Conservation (phyloP, 2,888 invertebrate species). For the Aphidoletes aphidimyza region DNA sequence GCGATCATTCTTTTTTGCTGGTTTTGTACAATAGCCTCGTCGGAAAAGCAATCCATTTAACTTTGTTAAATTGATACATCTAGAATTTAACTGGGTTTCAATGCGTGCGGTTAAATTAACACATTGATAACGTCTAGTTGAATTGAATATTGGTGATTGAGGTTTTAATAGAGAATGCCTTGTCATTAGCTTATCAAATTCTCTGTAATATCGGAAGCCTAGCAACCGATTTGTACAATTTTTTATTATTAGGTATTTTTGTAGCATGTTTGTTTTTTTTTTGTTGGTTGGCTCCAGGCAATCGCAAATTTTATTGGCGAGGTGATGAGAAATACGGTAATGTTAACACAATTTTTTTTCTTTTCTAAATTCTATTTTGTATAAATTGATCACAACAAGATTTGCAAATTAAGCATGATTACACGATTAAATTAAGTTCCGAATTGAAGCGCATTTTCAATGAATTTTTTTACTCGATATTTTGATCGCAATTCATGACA, state of each 20-base stretch:
- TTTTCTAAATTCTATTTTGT: too few species aligned
- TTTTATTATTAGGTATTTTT: conserved; percentile 1
- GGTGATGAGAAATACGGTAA: too few species aligned
- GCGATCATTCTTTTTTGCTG: neutral
- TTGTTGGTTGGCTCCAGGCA: too few species aligned
- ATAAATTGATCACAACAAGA: too few species aligned
- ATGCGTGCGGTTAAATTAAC: neutral
- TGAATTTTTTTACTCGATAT: neutral
- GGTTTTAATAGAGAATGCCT: neutral
- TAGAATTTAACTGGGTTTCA: neutral
- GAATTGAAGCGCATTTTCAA: neutral
- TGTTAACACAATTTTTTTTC: neutral
- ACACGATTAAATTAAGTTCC: neutral
- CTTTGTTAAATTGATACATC: neutral
- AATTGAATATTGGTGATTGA: neutral
- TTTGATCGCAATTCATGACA: neutral
- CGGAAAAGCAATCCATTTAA: neutral
- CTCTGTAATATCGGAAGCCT: conserved; percentile 24
- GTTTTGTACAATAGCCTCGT: conserved; percentile 19
- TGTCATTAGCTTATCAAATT: neutral
- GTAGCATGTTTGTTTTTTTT: neutral
- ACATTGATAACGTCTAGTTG: neutral
- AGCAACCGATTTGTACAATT: neutral
- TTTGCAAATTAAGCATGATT: neutral
- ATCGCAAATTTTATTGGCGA: too few species aligned